Base-by-base conservation (phyloP, 1,140 invertebrate species). In the Liolophura sinensis region DNA sequence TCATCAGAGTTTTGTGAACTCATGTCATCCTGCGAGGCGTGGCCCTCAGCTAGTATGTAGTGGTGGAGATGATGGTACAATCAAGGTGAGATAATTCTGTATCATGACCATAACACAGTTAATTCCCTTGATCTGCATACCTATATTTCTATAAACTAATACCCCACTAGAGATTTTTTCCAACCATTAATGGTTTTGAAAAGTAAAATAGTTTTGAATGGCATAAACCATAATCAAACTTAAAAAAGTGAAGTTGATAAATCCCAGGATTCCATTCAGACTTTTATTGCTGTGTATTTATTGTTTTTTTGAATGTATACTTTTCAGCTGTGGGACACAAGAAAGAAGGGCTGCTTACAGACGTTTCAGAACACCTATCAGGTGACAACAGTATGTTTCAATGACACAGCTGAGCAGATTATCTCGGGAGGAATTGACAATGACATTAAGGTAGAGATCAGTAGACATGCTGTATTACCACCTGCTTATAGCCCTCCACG, bases 381-480 rank as follows among this genome's bases (percentile, higher is more conserved):
- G 85, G 91, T 98, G 0, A 95, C 95, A 31, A 88, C 95, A 0
- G 93, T 98, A 0, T 89, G 93, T 14, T 99, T 99, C 81, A 97
- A 95, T 82, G 97, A 99, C 77, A 97, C 94, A 12, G 90, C 94
- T 0, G 96, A 99, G 80, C 94, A 97, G 85, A 84, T 92, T 49
- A 85, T 92, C 87, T 91, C 92, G 56, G 95, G 92, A 50, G 97
- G 98, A 6, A 94, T 99, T 58, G 98, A 99, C 82, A 99, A 99
- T 85, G 92, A 97, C 65, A 90, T 99, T 7, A 99, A 99, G 89
- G 92, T 90, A 74, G 75, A 60, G n/a, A n/a, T n/a, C n/a, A n/a
- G 31, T 40, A 40, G 31, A 40, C 9, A 3, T 40, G 31, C 31
- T 40, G 3, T 5, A 40, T 40, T 40, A 40, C 3, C 9, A 40